These are phyloP conservation scores for Muntiacus muntjak DNA, from an alignment of 2,113 vertebrate species.

Conservation along the genomic window DNA sequence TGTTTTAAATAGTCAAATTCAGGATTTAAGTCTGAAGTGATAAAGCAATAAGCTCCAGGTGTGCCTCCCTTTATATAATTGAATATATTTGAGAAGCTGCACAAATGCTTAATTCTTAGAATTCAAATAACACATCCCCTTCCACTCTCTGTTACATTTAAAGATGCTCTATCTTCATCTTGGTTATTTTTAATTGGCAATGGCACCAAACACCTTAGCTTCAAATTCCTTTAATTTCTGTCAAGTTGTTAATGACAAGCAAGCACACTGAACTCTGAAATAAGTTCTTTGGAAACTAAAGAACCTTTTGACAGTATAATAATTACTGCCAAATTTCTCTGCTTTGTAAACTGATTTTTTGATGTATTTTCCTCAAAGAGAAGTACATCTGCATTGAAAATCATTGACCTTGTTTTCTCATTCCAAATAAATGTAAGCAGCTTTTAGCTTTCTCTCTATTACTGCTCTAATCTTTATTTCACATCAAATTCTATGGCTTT, in stretches of 20 bases:
- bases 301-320: constrained; percentile 43
- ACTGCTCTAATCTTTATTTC: constrained; percentile 35
- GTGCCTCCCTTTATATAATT: background rate
- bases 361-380: constrained; percentile 28
- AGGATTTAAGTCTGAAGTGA: constrained; percentile 25
- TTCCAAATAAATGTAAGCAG: constrained; percentile 36
- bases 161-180: background rate
- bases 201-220: background rate
- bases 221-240: constrained; percentile 51
- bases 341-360: constrained; percentile 43
- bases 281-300: constrained; percentile 35
- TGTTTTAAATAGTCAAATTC: constrained; percentile 28
- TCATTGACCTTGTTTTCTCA: constrained; percentile 44
- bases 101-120: constrained; percentile 27
- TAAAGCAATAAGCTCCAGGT: constrained; percentile 22
- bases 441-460: constrained; percentile 39
- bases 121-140: constrained; percentile 17
- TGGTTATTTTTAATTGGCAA: constrained; percentile 37
- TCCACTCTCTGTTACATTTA: constrained; percentile 9
- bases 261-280: constrained; percentile 47
- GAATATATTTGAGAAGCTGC: constrained; percentile 3
- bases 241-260: constrained; percentile 32
- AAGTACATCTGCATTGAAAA: constrained; percentile 44
- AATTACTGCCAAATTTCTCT: constrained; percentile 49
- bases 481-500: constrained; percentile 57